These are phyloP conservation scores for Odobenus rosmarus DNA, from an alignment of 2,113 vertebrate genomes.

Conservation along the genomic window DNA sequence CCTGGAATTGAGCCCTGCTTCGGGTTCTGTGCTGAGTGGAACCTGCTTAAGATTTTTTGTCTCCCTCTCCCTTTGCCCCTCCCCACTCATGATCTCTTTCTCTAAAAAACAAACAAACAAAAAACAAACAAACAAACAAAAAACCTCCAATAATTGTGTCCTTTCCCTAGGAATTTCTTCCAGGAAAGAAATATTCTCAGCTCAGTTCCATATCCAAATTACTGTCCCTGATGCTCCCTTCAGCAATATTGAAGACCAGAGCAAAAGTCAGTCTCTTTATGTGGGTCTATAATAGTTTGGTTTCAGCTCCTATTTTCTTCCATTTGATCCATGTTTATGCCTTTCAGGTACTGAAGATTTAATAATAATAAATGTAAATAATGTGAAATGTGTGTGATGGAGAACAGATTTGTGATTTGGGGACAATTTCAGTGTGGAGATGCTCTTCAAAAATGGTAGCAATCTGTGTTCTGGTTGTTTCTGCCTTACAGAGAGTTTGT, in stretches of 20 bases:
- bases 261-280: not conserved
- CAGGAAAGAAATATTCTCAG: not conserved
- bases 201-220: not conserved
- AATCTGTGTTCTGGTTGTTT: not conserved
- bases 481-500: not conserved
- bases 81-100: not conserved
- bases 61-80: not conserved
- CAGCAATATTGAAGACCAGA: not conserved
- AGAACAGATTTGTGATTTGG: not conserved
- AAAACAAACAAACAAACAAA: not conserved
- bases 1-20: not conserved
- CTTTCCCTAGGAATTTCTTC: not conserved
- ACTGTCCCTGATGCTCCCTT: not conserved
- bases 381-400: not conserved
- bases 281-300: not conserved
- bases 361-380: constrained; percentile 71
- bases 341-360: constrained; percentile 69
- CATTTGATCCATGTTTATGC: constrained; percentile 24
- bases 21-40: not conserved
- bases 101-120: too few species aligned
- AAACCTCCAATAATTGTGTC: not conserved
- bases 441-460: not conserved
- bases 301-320: not conserved
- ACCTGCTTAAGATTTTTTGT: not conserved
- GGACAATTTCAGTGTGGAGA: not conserved